A percentile compares a stretch with the other conserved stretches of the same genome.
Conservation (phyloP, 1,140 invertebrate species). For the Muscidifurax raptorellus region DNA sequence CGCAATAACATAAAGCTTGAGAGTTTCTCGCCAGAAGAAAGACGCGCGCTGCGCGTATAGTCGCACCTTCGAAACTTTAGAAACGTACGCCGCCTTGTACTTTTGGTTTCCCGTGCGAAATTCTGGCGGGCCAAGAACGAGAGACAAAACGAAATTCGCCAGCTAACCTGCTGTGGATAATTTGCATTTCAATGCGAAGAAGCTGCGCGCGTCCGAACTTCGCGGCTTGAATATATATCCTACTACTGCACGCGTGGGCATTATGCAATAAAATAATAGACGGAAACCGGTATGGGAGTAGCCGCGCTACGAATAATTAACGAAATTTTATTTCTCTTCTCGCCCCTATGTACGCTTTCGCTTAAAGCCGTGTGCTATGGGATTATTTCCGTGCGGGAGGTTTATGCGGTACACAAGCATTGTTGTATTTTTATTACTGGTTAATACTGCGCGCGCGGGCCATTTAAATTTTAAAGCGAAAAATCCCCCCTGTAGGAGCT, state of each 20-base stretch:
- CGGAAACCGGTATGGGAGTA: background rate
- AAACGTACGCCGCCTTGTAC: background rate
- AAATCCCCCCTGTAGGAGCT: background rate
- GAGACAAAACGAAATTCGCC: background rate
- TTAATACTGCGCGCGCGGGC: background rate
- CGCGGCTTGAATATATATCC: too few species aligned
- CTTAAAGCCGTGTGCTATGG: too few species aligned
- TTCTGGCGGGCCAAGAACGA: background rate
- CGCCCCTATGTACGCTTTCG: too few species aligned
- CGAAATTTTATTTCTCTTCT: background rate
- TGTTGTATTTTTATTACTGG: background rate
- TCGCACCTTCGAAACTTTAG: too few species aligned
- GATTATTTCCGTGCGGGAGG: background rate
- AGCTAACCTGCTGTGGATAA: background rate
- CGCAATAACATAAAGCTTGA: too few species aligned
- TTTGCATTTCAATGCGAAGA: background rate
- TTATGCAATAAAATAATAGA: background rate
- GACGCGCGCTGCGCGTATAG: too few species aligned
- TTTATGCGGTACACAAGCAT: background rate
- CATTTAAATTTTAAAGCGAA: conserved; percentile 2
- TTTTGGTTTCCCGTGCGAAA: background rate
- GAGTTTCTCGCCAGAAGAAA: too few species aligned
- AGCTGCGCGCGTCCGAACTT: too few species aligned
- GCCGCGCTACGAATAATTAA: background rate
- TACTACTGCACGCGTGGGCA: background rate